Conservation (phyloP, 2,888 invertebrate species). For the Periphyllus acericola region DNA sequence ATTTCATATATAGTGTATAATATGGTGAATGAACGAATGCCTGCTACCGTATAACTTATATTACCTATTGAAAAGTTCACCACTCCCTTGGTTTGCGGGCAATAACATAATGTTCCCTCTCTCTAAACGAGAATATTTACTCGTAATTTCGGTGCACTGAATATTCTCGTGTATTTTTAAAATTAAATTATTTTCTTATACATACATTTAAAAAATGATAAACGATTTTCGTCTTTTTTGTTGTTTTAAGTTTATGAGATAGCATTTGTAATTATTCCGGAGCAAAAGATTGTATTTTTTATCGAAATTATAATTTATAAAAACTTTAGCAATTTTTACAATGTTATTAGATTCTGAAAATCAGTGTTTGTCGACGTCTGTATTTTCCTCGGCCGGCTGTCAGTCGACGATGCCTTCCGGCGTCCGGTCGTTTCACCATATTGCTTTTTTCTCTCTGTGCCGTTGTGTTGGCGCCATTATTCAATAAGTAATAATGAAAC, state of each 20-base stretch:
- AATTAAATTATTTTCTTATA: neutral
- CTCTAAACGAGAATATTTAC: neutral
- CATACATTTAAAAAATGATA: neutral
- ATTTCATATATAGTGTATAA: neutral
- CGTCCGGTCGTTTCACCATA: slow-evolving; percentile 11
- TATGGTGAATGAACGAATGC: neutral
- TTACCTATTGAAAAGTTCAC: neutral
- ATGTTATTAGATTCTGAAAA: slow-evolving; percentile 26
- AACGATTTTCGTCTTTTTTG: neutral
- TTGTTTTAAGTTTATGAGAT: neutral
- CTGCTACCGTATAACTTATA: neutral
- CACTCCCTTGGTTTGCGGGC: neutral
- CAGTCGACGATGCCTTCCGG: slow-evolving; percentile 16
- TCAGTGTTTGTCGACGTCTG: slow-evolving; percentile 22
- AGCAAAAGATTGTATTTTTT: slow-evolving; percentile 1
- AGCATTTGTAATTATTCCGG: neutral
- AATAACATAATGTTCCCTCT: neutral
- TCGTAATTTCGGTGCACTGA: neutral
- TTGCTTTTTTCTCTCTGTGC: neutral
- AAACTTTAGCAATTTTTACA: neutral
- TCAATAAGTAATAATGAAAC: slow-evolving; percentile 40
- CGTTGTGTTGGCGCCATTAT: slow-evolving; percentile 23
- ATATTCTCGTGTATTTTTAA: slow-evolving; percentile 4
- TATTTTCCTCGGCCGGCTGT: slow-evolving; percentile 13
- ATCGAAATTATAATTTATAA: neutral